Base-by-base conservation (phyloP, 2,797 vertebrate species). In the Chelon labrosus region DNA sequence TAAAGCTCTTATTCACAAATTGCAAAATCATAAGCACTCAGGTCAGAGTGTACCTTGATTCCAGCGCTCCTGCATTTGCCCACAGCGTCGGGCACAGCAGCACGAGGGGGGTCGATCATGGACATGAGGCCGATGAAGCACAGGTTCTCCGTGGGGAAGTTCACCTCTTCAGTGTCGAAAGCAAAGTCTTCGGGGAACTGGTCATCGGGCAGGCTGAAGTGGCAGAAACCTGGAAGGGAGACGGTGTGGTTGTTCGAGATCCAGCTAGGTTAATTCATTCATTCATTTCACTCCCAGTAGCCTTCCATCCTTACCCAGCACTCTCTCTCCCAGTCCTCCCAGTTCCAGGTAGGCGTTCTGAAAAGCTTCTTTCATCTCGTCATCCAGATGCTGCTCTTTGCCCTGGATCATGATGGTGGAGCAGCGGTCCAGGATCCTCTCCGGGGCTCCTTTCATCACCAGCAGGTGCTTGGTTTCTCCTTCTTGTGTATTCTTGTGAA, bases 371-470 rank as follows among this genome's bases (percentile, higher is more conserved):
- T 97, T 99, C 92, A 98, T 77, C 84, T 99, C 97, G 1, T 97
- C 97, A 0, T 98, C 96, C 79, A 99, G 91, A 0, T 91, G 72
- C 75, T 96, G 95, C 79, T 97, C 96, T 87, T 97, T 98, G 73
- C 97, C 98, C 0, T 97, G 95, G 3, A 98, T 65, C 44, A 99
- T 44, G 83, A 99, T 99, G 55, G 94, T 91, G 86, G 95, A 95
- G 86, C 98, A 98, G 52, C 97, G 95, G 88, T 99, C 97, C 92
- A 99, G 80, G 75, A 99, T 99, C 79, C 97, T 95, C 82, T 99
- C 97, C 0, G 97, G 97, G 17, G 98, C 97, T 0, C 97, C 98
- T 85, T 99, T 99, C 97, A 99, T 99, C 78, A 99, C 98, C 87
- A 99, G 86, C 75, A 98, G 90, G 85, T 98, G 95, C 44, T 94